A percentile compares a stretch with the other conserved stretches of the same genome.
These are phyloP conservation scores for Drosophila helvetica DNA, from an alignment of 2,888 invertebrate genomes.

Conservation along the genomic window DNA sequence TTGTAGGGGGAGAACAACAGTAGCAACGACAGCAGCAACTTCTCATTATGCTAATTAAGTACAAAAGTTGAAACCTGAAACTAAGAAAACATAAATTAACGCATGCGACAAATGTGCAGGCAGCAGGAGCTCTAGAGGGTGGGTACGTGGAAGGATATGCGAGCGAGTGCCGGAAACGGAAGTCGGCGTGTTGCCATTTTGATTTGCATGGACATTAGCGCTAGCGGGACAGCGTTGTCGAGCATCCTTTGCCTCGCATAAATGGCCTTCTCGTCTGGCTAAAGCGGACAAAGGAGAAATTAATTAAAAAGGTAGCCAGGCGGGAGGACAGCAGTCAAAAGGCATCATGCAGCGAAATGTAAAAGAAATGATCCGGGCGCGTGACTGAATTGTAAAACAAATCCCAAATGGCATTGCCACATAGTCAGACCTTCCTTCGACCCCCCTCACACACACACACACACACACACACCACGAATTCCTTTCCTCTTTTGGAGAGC, in stretches of 20 bases:
- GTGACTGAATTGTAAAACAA: conserved; percentile 74
- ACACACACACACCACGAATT: conserved; percentile 20
- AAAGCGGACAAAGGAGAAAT: conserved; percentile 51
- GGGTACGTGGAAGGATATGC: not conserved
- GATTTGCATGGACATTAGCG: conserved; percentile 62
- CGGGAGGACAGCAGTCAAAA: not conserved
- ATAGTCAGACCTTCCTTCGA: conserved; percentile 9
- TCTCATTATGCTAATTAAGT: conserved; percentile 53
- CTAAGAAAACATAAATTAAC: conserved; percentile 62
- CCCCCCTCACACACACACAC: not conserved
- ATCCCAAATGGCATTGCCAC: conserved; percentile 34
- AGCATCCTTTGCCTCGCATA: conserved; percentile 55
- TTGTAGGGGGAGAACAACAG: conserved; percentile 21
- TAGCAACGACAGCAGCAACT: conserved; percentile 24
- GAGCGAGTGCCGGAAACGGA: conserved; percentile 58
- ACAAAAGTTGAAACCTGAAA: conserved; percentile 40
- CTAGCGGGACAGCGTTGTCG: conserved; percentile 17
- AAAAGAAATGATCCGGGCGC: conserved; percentile 52
- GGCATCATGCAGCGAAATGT: conserved; percentile 29
- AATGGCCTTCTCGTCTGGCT: conserved; percentile 45
- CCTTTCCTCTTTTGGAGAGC: conserved; percentile 27
- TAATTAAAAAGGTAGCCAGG: conserved; percentile 67
- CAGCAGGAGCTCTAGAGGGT: not conserved
- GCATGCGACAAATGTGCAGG: conserved; percentile 66
- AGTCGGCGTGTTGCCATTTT: conserved; percentile 70